These are phyloP conservation scores for Euleptes europaea DNA, from an alignment of 2,113 vertebrate species.

Conservation along the genomic window DNA sequence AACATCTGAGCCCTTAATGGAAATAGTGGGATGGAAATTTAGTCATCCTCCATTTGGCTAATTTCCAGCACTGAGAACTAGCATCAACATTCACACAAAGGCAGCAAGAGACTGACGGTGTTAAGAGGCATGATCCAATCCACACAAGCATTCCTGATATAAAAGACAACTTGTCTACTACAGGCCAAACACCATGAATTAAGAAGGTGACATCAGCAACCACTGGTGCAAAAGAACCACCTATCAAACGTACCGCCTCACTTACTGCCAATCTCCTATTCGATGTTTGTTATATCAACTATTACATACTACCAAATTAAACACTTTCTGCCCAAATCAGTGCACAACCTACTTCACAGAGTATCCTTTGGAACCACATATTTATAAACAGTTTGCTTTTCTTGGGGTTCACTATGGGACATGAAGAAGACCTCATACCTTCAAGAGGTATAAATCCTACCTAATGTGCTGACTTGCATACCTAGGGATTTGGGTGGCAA, in stretches of 20 bases:
- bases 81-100: slow-evolving; percentile 30
- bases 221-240: background rate
- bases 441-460: slow-evolving; percentile 1
- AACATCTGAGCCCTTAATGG: background rate
- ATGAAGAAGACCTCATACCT: slow-evolving; percentile 18
- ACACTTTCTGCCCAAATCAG: slow-evolving; percentile 3
- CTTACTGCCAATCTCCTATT: background rate
- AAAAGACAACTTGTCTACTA: background rate
- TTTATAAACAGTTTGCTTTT: slow-evolving; percentile 17
- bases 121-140: slow-evolving; percentile 54
- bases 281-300: slow-evolving; percentile 8
- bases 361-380: slow-evolving; percentile 14
- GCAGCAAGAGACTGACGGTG: slow-evolving; percentile 36
- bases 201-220: background rate
- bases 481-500: slow-evolving; percentile 46
- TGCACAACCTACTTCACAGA: slow-evolving; percentile 1
- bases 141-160: slow-evolving; percentile 22
- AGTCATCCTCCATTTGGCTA: slow-evolving; percentile 7
- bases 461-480: background rate
- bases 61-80: background rate
- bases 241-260: background rate
- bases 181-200: slow-evolving; percentile 20
- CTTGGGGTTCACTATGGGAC: background rate
- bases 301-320: slow-evolving; percentile 25
- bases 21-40: background rate